phyloP scores from a whole-genome alignment of 2,113 vertebrate species.

The Verasper variegatus region DNA sequence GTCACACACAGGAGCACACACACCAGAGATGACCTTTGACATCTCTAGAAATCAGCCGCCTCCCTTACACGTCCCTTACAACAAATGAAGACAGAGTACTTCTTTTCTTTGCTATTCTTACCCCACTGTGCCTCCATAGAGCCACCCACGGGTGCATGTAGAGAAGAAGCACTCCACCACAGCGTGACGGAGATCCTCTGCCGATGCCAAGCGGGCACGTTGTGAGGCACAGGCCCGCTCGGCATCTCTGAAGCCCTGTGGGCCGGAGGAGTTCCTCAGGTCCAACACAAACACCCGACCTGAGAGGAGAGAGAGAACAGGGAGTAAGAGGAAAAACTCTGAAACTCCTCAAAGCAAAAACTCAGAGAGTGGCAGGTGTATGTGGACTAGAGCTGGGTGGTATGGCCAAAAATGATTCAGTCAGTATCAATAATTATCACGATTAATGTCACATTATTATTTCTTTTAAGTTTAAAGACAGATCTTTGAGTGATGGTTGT shows the following conservation, averaged over 20 bases:
- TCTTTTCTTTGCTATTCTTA: conserved; percentile 76
- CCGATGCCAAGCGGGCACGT: conserved; percentile 86
- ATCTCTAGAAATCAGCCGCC: conserved; percentile 19
- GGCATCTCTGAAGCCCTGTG: conserved; percentile 81
- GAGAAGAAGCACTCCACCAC: conserved; percentile 88
- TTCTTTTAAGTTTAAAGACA: too few relatives aligned
- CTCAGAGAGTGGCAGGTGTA: too few relatives aligned
- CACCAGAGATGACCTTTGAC: conserved; percentile 57
- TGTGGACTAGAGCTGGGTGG: not conserved
- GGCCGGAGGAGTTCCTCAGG: conserved; percentile 82
- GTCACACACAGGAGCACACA: conserved; percentile 4
- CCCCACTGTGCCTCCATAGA: conserved; percentile 87
- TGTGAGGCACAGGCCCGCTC: conserved; percentile 82
- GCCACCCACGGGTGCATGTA: conserved; percentile 89
- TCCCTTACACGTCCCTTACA: not conserved
- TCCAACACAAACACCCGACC: conserved; percentile 90
- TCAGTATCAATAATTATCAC: too few relatives aligned
- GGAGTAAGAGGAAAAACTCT: not conserved
- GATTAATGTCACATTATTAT: too few relatives aligned
- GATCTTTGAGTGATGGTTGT: too few relatives aligned
- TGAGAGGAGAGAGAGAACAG: conserved; percentile 54
- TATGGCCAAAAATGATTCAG: too few relatives aligned
- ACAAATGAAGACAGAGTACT: not conserved
- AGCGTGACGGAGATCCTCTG: conserved; percentile 86
- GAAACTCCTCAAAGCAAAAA: too few relatives aligned